These are phyloP conservation scores for Lateolabrax maculatus DNA, from an alignment of 2,797 vertebrate species.

Conservation along the genomic window DNA sequence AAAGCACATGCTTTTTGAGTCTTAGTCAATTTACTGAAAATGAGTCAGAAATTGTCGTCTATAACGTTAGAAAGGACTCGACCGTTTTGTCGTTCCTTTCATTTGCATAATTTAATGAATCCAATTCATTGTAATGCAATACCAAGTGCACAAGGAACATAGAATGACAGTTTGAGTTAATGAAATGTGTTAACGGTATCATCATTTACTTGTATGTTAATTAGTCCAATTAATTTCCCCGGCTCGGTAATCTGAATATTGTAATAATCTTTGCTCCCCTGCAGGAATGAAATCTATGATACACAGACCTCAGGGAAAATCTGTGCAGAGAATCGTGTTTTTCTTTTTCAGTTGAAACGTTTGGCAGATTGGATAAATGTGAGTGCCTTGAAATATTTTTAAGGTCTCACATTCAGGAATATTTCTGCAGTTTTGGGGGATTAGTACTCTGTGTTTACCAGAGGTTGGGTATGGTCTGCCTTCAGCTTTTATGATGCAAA, in stretches of 20 bases:
- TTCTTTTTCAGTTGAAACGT: slow-evolving; percentile 52
- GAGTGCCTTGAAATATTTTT: slow-evolving; percentile 30
- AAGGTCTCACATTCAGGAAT: slow-evolving; percentile 1
- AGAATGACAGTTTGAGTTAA: slow-evolving; percentile 92
- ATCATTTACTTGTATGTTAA: slow-evolving; percentile 93
- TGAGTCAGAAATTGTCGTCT: slow-evolving; percentile 63
- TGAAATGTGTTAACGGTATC: slow-evolving; percentile 93
- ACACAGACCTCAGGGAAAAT: slow-evolving; percentile 81
- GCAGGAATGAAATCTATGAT: slow-evolving; percentile 83
- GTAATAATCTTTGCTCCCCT: slow-evolving; percentile 88
- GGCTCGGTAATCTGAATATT: slow-evolving; percentile 90
- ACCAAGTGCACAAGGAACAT: slow-evolving; percentile 86
- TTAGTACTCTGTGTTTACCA: slow-evolving; percentile 4
- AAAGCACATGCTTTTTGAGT: slow-evolving; percentile 76
- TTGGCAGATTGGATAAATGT: slow-evolving; percentile 39
- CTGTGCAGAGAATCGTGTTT: slow-evolving; percentile 61
- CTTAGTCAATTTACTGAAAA: slow-evolving; percentile 69
- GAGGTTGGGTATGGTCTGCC: slow-evolving; percentile 5
- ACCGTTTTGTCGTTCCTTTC: slow-evolving; percentile 82
- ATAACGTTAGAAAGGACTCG: slow-evolving; percentile 72
- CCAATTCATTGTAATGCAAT: slow-evolving; percentile 90
- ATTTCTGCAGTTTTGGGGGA: background rate
- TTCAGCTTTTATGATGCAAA: slow-evolving; percentile 50
- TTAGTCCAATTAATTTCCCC: slow-evolving; percentile 91
- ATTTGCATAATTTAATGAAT: slow-evolving; percentile 93